Evolutionary conservation across 2,797 vertebrate species (phyloP), one percentile per base, ranked within the genome.

Genomic region (Gallinago nigripennis): DNA sequence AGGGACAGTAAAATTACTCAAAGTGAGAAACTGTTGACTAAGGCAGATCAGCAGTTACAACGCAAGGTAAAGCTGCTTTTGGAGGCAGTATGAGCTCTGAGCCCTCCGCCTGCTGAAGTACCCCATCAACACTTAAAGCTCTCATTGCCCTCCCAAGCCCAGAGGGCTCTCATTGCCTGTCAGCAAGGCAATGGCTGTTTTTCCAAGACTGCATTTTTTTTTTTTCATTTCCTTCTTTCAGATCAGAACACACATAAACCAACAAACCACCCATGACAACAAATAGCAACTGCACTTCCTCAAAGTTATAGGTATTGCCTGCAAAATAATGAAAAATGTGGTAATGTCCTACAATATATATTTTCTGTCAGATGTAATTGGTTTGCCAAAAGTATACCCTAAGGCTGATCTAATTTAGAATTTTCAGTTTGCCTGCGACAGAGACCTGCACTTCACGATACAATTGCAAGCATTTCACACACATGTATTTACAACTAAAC

Each of bases 21-120:
- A 69, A 79, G 28, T 28, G 56, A 51, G 45, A n/a, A 64, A 39
- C 35, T 65, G 69, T 81, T 89, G 71, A 41, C 66, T 88, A 41
- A 79, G 43, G 65, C 69, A 75, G 37, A 90, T 24, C 45, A 68
- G 50, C 43, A 66, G 61, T 54, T 73, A 69, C 2, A 69, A 45
- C 2, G 18, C 80, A 57, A 86, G 60, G n/a, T 70, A 89, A 88
- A 95, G 73, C 48, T 46, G 37, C 88, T 88, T 90, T 94, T 77
- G 2, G 61, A 96, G 88, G 86, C 48, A 86, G 63, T 5, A 1
- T 43, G 75, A 95, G 79, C 70, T 92, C 73, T 84, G 81, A 96
- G 86, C 21, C 50, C 33, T 86, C 33, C 79, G 77, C 57, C 30
- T 64, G 39, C 81, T 82, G 43, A 64, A 90, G 60, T 78, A 90